Conservation (phyloP, 2,888 invertebrate species). For the Tipula lateralis region DNA sequence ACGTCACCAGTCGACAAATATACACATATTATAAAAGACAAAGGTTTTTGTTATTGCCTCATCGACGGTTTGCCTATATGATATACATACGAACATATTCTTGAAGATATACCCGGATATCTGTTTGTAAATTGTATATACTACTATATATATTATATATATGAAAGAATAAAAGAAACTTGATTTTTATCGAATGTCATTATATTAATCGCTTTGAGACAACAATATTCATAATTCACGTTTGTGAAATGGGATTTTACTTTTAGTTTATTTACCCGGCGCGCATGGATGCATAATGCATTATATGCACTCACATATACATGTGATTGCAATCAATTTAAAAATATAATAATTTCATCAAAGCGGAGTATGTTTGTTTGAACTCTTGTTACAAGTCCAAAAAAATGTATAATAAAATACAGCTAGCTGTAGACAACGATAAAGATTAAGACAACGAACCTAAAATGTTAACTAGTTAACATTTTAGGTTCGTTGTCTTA, state of each 20-base stretch:
- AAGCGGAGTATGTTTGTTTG: neutral
- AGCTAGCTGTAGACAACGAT: no score
- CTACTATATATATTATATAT: neutral
- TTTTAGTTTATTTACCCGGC: slow-evolving; percentile 4
- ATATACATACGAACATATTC: neutral
- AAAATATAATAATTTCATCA: neutral
- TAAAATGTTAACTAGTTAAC: no score
- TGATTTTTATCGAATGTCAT: slow-evolving; percentile 24
- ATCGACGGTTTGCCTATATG: neutral
- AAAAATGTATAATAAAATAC: neutral
- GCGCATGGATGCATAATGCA: slow-evolving; percentile 3
- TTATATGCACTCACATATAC: neutral
- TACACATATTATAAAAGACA: no score
- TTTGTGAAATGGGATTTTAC: neutral
- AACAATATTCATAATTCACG: slow-evolving; percentile 24
- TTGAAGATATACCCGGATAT: neutral
- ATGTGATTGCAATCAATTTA: neutral
- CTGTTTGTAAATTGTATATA: neutral
- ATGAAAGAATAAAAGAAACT: slow-evolving; percentile 9
- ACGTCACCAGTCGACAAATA: neutral
- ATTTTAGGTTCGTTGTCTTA: no score
- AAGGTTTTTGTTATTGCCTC: neutral
- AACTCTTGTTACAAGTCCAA: neutral
- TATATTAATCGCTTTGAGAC: slow-evolving; percentile 1
- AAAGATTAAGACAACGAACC: no score